Base-by-base conservation (phyloP, 1,140 invertebrate species). In the Heliconius hewitsoni region DNA sequence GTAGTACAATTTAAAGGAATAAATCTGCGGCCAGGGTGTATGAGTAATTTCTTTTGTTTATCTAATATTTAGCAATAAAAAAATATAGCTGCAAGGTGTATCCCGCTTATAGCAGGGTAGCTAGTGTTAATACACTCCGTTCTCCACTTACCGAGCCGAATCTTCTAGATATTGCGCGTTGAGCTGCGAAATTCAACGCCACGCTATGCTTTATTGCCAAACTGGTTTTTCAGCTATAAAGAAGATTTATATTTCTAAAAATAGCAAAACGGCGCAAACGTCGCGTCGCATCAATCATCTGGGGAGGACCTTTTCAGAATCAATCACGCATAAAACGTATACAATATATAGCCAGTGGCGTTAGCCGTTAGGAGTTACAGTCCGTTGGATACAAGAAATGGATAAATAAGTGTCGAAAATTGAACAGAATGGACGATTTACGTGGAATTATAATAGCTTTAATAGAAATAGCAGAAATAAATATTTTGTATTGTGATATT, bases 271-370 rank as follows among this genome's bases (percentile, higher is more conserved):
- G 66, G 70, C 74, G 71, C 79, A 76, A 80, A 80, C 79, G 71
- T 76, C 52, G 71, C 52, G 46, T 46, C 79, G 52, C 79, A 80
- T 80, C 79, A 73, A 80, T 80, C 79, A 80, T 73, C 74, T 55
- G 55, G 78, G 60, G 74, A 73, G 73, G 74, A 76, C 79, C 74
- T 76, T 80, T 80, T 80, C 74, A 80, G 73, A 80, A 80, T 76
- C 79, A 80, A 80, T 80, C 79, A 80, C 73, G 57, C 60, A 71
- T 60, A 57, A 80, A 80, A 75, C 76, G 79, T 79, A 79, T 66
- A 23, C 70, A 52, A 52, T 52, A 19, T 52, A 72, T 71, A 71
- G 76, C 76, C 42, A 37, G 70, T 34, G 34, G 46, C 78, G 73
- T 76, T 66, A 18, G 60, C 23, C 9, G 60, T 66, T 72, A 27